Percentiles rank a stretch among this genome's conserved stretches.
Evolutionary conservation across 1,140 invertebrate genomes (phyloP).

Genomic region (Rhopalosiphum padi): DNA sequence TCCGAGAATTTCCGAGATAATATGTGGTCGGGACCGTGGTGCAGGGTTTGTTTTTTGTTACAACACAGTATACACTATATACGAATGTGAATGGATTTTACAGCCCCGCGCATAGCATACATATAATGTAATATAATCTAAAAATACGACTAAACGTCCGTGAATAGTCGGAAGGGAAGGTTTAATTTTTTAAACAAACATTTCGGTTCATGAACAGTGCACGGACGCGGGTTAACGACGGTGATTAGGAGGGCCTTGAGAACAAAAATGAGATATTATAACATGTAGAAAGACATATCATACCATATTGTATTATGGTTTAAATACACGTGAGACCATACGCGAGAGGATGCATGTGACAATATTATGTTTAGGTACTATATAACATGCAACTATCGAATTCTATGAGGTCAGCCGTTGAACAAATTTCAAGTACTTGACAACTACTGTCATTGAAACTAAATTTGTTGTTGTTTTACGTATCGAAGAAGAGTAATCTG

Average conservation of each 20-base stretch:
- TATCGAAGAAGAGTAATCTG: neutral
- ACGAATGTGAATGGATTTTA: slow-evolving; percentile 4
- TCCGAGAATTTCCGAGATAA: slow-evolving; percentile 20
- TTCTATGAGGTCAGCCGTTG: neutral
- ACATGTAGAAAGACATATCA: neutral
- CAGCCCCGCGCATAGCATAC: neutral
- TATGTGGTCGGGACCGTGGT: too few relatives aligned
- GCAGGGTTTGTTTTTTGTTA: neutral
- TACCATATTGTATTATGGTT: neutral
- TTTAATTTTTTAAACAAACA: slow-evolving; percentile 54
- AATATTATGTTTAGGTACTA: neutral
- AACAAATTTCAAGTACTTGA: slow-evolving; percentile 5
- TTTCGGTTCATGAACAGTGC: neutral
- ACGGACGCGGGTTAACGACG: slow-evolving; percentile 23
- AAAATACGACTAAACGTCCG: slow-evolving; percentile 14
- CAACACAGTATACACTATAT: neutral
- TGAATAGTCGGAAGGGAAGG: neutral
- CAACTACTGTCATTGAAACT: neutral
- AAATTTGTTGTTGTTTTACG: neutral
- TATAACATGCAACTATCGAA: too few relatives aligned
- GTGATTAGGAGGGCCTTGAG: slow-evolving; percentile 24
- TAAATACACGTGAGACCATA: neutral
- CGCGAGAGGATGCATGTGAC: neutral
- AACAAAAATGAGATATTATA: slow-evolving; percentile 31
- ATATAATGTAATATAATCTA: slow-evolving; percentile 24